phyloP scores from a whole-genome alignment of 2,797 vertebrate species.

The Gymnodraco acuticeps region DNA sequence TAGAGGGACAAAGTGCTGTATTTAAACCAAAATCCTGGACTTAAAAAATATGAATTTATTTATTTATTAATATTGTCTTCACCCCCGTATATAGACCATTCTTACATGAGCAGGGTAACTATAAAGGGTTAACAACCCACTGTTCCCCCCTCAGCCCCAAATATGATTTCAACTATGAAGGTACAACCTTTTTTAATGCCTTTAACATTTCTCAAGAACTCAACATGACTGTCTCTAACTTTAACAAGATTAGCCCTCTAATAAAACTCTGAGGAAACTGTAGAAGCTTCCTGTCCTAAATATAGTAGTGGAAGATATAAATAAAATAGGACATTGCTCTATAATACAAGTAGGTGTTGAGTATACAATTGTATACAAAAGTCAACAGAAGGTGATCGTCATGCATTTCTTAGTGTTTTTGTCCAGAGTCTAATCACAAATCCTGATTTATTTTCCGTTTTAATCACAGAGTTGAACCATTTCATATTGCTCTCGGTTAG shows the following conservation, averaged over 20 bases:
- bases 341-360: conserved; percentile 30
- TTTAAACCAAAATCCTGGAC: conserved; percentile 3
- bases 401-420: conserved; percentile 38
- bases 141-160: neutral
- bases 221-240: conserved; percentile 3
- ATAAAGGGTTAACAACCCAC: neutral
- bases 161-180: neutral
- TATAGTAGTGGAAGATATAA: conserved; percentile 12
- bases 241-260: conserved; percentile 16
- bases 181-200: conserved; percentile 8
- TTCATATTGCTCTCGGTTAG: conserved; percentile 70
- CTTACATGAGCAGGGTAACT: conserved; percentile 15
- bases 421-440: conserved; percentile 57
- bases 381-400: conserved; percentile 23
- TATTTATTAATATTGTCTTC: neutral
- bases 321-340: conserved; percentile 14
- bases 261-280: conserved; percentile 14
- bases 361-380: conserved; percentile 15
- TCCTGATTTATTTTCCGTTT: conserved; percentile 66
- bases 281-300: conserved; percentile 17
- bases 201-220: conserved; percentile 8
- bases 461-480: conserved; percentile 68
- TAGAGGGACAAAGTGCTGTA: neutral
- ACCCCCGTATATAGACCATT: neutral
- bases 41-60: conserved; percentile 8